Evolutionary conservation across 2,113 vertebrate species (phyloP).

Genomic region (Rhinogobius similis): DNA sequence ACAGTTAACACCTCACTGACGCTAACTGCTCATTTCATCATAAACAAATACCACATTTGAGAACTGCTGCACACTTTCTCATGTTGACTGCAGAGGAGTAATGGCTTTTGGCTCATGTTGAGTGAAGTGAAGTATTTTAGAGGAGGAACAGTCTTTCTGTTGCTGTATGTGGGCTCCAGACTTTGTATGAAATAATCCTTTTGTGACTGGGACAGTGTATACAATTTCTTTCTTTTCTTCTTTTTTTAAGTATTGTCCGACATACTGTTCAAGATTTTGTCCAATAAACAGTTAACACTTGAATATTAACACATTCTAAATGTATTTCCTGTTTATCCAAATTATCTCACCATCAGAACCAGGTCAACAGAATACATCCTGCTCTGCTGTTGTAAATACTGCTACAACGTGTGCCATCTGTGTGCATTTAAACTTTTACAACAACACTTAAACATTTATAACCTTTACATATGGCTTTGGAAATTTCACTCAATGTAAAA

Average conservation of each 20-base stretch:
- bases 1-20: neutral
- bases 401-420: neutral
- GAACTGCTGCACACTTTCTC: neutral
- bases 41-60: neutral
- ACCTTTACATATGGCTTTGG: neutral
- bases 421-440: conserved; percentile 1
- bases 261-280: neutral
- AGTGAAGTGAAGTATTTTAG: neutral
- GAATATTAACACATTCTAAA: neutral
- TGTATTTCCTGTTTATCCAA: neutral
- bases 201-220: neutral
- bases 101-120: neutral
- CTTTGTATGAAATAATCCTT: neutral
- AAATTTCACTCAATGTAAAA: conserved; percentile 20
- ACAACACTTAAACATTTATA: conserved; percentile 28
- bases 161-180: neutral
- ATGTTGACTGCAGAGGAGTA: neutral
- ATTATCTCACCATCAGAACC: neutral
- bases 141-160: neutral
- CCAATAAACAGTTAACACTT: neutral
- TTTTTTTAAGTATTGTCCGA: conserved; percentile 4
- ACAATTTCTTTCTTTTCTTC: neutral
- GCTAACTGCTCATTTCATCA: neutral
- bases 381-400: neutral
- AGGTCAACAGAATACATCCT: neutral